phyloP scores from a whole-genome alignment of 2,888 invertebrate species.

The Apamea anceps region DNA sequence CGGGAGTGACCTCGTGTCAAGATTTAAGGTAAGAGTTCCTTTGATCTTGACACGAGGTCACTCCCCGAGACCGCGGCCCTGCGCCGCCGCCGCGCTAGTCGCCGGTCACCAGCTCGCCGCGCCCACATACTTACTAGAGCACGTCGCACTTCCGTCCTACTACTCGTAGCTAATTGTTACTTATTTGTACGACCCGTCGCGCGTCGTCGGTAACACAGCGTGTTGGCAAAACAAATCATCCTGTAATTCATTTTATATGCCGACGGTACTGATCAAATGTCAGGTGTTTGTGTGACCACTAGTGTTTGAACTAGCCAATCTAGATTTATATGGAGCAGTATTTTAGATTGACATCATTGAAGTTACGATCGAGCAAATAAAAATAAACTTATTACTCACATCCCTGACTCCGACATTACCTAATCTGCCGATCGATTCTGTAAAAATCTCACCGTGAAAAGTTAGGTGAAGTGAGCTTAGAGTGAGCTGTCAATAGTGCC shows the following conservation, averaged over 20 bases:
- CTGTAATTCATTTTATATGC: conserved; percentile 23
- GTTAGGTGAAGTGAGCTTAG: no score
- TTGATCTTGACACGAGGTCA: conserved; percentile 42
- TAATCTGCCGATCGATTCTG: no score
- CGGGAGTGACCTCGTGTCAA: not conserved
- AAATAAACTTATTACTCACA: not conserved
- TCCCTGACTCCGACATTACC: not conserved
- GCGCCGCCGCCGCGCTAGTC: not conserved
- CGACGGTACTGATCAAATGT: conserved; percentile 1
- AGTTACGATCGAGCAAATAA: not conserved
- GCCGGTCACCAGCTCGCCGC: conserved; percentile 5
- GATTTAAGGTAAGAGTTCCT: not conserved
- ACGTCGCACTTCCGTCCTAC: conserved; percentile 41
- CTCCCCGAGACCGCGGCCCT: conserved; percentile 33
- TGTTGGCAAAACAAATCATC: conserved; percentile 27
- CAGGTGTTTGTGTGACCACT: conserved; percentile 5
- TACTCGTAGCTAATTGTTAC: conserved; percentile 36
- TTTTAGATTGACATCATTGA: not conserved
- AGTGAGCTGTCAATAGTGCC: no score
- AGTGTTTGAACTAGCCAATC: conserved; percentile 22
- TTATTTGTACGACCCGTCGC: conserved; percentile 13
- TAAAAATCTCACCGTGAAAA: no score
- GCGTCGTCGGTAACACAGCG: not conserved
- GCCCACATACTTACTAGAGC: conserved; percentile 34
- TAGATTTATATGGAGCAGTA: conserved; percentile 28